A percentile compares a stretch with the other conserved stretches of the same genome.
These are phyloP conservation scores for Phataginus tricuspis DNA, from an alignment of 2,797 vertebrate species.

Conservation along the genomic window DNA sequence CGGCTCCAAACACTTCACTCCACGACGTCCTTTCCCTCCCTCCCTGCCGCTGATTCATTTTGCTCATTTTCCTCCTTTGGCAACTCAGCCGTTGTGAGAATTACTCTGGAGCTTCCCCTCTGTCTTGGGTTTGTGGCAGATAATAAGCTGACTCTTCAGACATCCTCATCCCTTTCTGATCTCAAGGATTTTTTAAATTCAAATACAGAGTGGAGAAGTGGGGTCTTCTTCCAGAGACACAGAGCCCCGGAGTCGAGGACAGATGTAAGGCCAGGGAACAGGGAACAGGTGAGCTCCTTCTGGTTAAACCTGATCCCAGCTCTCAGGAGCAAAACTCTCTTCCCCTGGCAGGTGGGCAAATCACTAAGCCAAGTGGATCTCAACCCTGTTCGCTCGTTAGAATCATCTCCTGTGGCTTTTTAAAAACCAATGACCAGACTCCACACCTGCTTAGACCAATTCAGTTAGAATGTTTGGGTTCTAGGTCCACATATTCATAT, in stretches of 20 bases:
- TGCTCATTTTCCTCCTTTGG: slow-evolving; percentile 76
- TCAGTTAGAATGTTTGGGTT: not conserved
- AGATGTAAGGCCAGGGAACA: not conserved
- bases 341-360: not conserved
- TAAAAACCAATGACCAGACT: not conserved
- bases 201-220: not conserved
- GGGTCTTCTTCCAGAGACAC: not conserved
- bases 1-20: slow-evolving; percentile 34
- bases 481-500: not conserved
- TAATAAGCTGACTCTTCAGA: not conserved
- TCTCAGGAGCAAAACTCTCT: not conserved
- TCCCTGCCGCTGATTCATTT: slow-evolving; percentile 71
- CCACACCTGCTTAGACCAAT: not conserved
- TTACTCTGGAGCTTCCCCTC: slow-evolving; percentile 61
- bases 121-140: not conserved
- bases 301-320: not conserved
- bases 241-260: too few relatives aligned
- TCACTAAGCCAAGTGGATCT: not conserved
- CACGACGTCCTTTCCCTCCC: slow-evolving; percentile 35
- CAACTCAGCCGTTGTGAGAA: slow-evolving; percentile 67
- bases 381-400: not conserved
- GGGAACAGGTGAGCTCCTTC: not conserved
- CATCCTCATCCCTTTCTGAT: not conserved
- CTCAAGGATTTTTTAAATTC: not conserved
- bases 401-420: not conserved